Evolutionary conservation across 2,797 vertebrate species (phyloP).

Genomic region (Holocentrus rufus): DNA sequence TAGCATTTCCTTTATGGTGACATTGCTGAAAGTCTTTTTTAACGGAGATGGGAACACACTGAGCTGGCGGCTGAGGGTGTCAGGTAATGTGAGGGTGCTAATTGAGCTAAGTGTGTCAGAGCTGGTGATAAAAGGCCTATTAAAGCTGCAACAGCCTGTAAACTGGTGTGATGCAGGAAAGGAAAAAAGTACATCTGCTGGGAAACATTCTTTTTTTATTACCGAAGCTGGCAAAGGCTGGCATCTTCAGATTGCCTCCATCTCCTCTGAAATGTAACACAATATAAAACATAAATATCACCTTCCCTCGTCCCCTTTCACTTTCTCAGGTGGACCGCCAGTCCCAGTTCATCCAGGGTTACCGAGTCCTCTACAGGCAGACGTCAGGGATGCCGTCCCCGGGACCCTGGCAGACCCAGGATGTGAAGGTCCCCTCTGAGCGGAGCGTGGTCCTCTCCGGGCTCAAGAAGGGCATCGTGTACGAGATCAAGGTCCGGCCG

Average conservation of each 20-base stretch:
- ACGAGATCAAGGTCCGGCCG: constrained; percentile 96
- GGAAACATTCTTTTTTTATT: constrained; percentile 35
- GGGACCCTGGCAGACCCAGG: constrained; percentile 90
- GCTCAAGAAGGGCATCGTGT: constrained; percentile 94
- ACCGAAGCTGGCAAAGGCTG: constrained; percentile 12
- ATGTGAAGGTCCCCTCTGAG: constrained; percentile 93
- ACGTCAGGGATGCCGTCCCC: constrained; percentile 88
- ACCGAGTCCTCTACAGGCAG: constrained; percentile 94
- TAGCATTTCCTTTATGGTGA: constrained; percentile 54
- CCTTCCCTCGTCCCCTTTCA: background rate
- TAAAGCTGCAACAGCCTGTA: constrained; percentile 58
- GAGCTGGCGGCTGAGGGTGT: constrained; percentile 22
- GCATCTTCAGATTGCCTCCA: background rate
- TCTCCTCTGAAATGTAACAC: constrained; percentile 10
- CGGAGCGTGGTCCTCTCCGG: constrained; percentile 87
- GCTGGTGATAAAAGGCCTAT: constrained; percentile 68
- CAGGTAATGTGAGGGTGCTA: constrained; percentile 67
- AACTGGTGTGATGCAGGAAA: constrained; percentile 55
- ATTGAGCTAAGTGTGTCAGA: constrained; percentile 69
- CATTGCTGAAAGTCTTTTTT: constrained; percentile 60
- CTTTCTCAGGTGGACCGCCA: constrained; percentile 92
- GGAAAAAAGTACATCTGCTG: constrained; percentile 29
- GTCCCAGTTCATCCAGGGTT: constrained; percentile 98
- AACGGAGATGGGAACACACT: constrained; percentile 49
- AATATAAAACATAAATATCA: background rate